A percentile compares a stretch with the other conserved stretches of the same genome.
Evolutionary conservation across 2,797 vertebrate genomes (phyloP).

Genomic region (Hippoglossus hippoglossus): DNA sequence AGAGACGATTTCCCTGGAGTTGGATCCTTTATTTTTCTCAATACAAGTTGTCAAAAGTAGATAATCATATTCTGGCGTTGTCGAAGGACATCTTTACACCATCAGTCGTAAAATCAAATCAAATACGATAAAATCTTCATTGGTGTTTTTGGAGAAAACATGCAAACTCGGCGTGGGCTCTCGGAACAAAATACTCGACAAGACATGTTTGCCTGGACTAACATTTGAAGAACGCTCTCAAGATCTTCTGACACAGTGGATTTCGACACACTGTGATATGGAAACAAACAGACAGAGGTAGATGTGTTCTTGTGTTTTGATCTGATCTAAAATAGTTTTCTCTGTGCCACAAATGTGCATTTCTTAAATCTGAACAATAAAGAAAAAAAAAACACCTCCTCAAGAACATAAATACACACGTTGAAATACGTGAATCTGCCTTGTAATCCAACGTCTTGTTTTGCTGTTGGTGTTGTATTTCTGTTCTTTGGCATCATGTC

Average conservation of each 20-base stretch:
- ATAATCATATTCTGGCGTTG: conserved; percentile 48
- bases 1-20: conserved; percentile 31
- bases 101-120: conserved; percentile 37
- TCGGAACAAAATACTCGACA: conserved; percentile 43
- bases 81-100: conserved; percentile 20
- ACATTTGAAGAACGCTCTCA: conserved; percentile 17
- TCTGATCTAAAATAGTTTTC: background rate
- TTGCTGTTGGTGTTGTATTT: too few species aligned
- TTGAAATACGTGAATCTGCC: too few species aligned
- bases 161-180: conserved; percentile 31
- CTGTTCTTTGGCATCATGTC: background rate
- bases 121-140: conserved; percentile 1
- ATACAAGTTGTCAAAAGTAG: conserved; percentile 45
- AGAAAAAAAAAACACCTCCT: too few species aligned
- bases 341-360: background rate
- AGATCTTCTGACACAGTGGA: background rate
- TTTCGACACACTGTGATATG: conserved; percentile 18
- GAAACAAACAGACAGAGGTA: conserved; percentile 12
- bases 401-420: too few species aligned
- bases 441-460: too few species aligned
- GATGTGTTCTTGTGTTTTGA: background rate
- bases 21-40: conserved; percentile 34
- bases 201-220: conserved; percentile 11
- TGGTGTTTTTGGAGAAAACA: conserved; percentile 26
- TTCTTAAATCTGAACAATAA: background rate